phyloP scores from a whole-genome alignment of 2,888 invertebrate genomes.

The Zeuzera pyrina region DNA sequence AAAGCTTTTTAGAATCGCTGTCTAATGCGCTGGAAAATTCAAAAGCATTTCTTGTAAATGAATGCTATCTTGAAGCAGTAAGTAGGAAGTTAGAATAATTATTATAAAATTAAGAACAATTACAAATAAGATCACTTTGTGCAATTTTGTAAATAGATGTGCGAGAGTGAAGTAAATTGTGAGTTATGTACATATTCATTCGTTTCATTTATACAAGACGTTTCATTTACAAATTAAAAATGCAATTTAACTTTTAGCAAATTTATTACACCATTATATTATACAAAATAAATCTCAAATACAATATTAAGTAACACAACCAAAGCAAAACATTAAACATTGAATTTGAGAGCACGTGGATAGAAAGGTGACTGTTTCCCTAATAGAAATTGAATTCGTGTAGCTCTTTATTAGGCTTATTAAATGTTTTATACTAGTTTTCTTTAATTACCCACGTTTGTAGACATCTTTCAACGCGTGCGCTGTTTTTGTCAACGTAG shows the following conservation, averaged over 20 bases:
- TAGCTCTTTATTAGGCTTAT: no score
- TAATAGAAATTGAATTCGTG: no score
- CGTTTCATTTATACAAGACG: background rate
- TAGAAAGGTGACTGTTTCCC: no score
- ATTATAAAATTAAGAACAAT: constrained; percentile 11
- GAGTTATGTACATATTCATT: background rate
- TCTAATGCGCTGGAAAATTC: constrained; percentile 27
- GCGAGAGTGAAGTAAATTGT: constrained; percentile 4
- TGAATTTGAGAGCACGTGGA: constrained; percentile 65
- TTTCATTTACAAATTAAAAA: no score
- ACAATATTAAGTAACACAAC: constrained; percentile 72
- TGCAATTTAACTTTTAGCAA: constrained; percentile 47
- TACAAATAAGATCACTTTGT: constrained; percentile 53
- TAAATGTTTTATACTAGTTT: no score
- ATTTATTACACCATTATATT: constrained; percentile 71
- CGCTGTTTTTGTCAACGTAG: no score
- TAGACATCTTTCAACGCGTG: no score
- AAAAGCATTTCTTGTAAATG: constrained; percentile 29
- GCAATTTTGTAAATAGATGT: constrained; percentile 65
- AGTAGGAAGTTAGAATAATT: constrained; percentile 7
- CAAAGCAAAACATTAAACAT: constrained; percentile 69
- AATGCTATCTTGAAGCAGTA: constrained; percentile 35
- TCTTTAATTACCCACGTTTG: no score
- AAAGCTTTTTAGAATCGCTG: constrained; percentile 30
- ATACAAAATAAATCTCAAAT: constrained; percentile 72